phyloP scores from a whole-genome alignment of 1,140 invertebrate species.

The Danaus plexippus region DNA sequence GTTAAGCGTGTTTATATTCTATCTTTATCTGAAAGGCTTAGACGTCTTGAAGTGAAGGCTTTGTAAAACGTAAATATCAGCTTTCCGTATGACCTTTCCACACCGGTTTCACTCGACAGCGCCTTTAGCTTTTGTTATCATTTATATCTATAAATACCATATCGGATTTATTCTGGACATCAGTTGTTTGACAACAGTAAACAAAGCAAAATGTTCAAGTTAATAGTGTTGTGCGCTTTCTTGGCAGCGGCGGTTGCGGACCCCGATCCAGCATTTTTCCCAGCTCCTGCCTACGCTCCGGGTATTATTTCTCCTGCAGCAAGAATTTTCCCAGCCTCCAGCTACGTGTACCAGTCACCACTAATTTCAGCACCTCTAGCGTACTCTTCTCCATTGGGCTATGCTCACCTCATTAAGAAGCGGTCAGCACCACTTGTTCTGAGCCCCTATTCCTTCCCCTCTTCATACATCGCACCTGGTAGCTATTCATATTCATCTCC shows the following conservation, averaged over 20 bases:
- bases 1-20: not conserved
- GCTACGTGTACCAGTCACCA: slow-evolving; percentile 46
- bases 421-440: slow-evolving; percentile 27
- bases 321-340: slow-evolving; percentile 49
- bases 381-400: slow-evolving; percentile 32
- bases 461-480: slow-evolving; percentile 16
- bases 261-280: slow-evolving; percentile 25
- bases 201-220: slow-evolving; percentile 18
- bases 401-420: slow-evolving; percentile 54
- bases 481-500: slow-evolving; percentile 27
- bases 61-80: slow-evolving; percentile 14
- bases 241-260: slow-evolving; percentile 65
- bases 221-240: slow-evolving; percentile 48
- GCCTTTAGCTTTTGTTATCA: slow-evolving; percentile 10
- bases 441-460: slow-evolving; percentile 23
- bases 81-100: slow-evolving; percentile 19
- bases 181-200: slow-evolving; percentile 9
- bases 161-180: slow-evolving; percentile 4
- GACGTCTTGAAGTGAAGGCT: slow-evolving; percentile 10
- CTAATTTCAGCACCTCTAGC: slow-evolving; percentile 36
- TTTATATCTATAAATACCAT: slow-evolving; percentile 20
- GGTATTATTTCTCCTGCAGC: slow-evolving; percentile 40
- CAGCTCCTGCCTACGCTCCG: slow-evolving; percentile 49
- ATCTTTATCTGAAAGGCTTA: slow-evolving; percentile 4
- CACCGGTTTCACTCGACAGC: slow-evolving; percentile 15